Conservation (phyloP, 2,113 vertebrate genomes). For the Aegithalos caudatus region DNA sequence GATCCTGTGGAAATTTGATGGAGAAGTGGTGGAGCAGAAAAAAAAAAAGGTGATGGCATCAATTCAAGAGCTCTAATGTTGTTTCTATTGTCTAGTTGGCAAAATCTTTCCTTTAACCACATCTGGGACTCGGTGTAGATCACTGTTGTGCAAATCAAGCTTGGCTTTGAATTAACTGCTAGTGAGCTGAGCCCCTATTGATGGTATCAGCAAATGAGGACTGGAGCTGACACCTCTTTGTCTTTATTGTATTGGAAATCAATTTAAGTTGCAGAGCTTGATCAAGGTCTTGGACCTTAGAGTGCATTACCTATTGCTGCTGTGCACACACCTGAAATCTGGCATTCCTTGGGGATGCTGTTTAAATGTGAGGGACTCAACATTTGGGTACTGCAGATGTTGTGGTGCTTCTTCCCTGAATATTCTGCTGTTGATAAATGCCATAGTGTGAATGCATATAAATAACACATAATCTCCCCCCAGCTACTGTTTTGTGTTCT, state of each 20-base stretch:
- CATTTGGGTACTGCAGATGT: not conserved
- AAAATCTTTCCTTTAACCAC: constrained; percentile 35
- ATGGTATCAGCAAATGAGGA: constrained; percentile 27
- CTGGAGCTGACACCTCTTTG: constrained; percentile 43
- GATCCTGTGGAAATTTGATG: not conserved
- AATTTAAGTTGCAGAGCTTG: not conserved
- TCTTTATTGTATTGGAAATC: constrained; percentile 10
- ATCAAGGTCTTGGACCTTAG: not conserved
- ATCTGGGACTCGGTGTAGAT: constrained; percentile 40
- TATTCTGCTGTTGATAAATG: not conserved
- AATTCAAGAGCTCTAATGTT: constrained; percentile 7
- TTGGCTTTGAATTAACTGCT: constrained; percentile 61
- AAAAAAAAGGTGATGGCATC: not conserved
- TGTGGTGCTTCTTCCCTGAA: not conserved
- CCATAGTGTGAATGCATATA: not conserved
- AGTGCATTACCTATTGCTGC: not conserved
- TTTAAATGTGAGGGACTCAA: not conserved
- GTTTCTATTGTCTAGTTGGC: constrained; percentile 40
- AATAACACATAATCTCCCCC: not conserved
- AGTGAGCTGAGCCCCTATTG: constrained; percentile 40
- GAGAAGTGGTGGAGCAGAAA: not conserved
- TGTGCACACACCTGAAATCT: not conserved
- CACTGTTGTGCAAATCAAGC: constrained; percentile 50
- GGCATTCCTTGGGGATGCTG: not conserved
- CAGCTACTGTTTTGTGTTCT: not conserved